A percentile compares a stretch with the other conserved stretches of the same genome.
These are phyloP conservation scores for Echiichthys vipera DNA, from an alignment of 2,797 vertebrate genomes.

Conservation along the genomic window DNA sequence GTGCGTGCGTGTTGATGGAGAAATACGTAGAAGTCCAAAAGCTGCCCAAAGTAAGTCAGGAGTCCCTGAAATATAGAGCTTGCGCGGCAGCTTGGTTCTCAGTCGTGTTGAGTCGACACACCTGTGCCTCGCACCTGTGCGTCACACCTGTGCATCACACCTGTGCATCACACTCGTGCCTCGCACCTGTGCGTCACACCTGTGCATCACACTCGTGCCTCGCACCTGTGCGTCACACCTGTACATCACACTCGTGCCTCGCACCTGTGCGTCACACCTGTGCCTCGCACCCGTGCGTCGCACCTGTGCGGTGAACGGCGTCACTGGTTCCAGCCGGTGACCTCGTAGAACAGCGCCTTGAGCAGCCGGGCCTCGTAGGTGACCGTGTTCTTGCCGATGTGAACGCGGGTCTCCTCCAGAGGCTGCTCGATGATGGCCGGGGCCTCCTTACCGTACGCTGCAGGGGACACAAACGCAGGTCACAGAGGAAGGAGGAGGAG, in stretches of 20 bases:
- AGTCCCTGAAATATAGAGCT: not conserved
- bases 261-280: too few species aligned
- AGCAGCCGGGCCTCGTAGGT: conserved; percentile 93
- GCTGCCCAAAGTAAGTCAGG: not conserved
- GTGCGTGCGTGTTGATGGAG: conserved; percentile 11
- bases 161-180: too few species aligned
- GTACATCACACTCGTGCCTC: too few species aligned
- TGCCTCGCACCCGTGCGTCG: too few species aligned
- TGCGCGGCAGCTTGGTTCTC: not conserved
- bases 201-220: too few species aligned
- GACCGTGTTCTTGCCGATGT: conserved; percentile 93
- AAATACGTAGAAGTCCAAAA: not conserved
- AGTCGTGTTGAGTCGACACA: too few species aligned
- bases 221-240: too few species aligned
- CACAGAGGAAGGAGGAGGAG: too few species aligned
- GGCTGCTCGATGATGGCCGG: conserved; percentile 93
- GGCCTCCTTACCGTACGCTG: conserved; percentile 88
- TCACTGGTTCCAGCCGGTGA: conserved; percentile 89
- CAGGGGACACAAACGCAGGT: not conserved
- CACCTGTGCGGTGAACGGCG: not conserved
- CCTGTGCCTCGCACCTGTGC: too few species aligned
- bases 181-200: too few species aligned
- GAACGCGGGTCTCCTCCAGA: conserved; percentile 89
- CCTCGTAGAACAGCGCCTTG: conserved; percentile 92
- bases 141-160: too few species aligned